A percentile compares a stretch with the other conserved stretches of the same genome.
Conservation (phyloP, 53 echinoderm and acorn worm genomes). For the Astropecten irregularis region DNA sequence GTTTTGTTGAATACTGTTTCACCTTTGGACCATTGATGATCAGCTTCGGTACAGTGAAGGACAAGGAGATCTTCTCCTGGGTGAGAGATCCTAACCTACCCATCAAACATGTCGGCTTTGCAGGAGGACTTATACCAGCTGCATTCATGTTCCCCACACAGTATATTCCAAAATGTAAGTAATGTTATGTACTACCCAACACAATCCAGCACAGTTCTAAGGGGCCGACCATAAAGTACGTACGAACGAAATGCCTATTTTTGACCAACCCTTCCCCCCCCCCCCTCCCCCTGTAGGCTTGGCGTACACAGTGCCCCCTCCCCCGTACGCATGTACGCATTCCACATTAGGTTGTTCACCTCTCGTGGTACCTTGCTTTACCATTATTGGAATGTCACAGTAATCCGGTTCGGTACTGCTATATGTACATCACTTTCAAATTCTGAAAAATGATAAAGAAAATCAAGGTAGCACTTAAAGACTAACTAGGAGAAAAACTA, state of each 20-base stretch:
- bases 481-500: not conserved
- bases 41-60: conserved; percentile 14
- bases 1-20: conserved; percentile 39
- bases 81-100: not conserved
- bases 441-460: too few species aligned
- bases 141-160: conserved; percentile 19
- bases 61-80: conserved; percentile 9
- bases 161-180: conserved; percentile 32
- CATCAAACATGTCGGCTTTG: conserved; percentile 44
- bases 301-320: too few species aligned
- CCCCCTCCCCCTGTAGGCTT: not conserved
- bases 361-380: too few species aligned
- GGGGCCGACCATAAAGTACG: too few species aligned
- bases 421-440: too few species aligned
- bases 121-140: not conserved
- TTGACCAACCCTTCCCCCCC: not conserved
- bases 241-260: too few species aligned
- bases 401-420: too few species aligned
- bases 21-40: not conserved
- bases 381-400: too few species aligned
- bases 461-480: too few species aligned
- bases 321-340: too few species aligned
- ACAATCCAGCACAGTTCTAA: not conserved
- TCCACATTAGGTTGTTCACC: too few species aligned
- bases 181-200: not conserved